phyloP scores from a whole-genome alignment of 2,113 vertebrate genomes.

The Psittacara wagleri region DNA sequence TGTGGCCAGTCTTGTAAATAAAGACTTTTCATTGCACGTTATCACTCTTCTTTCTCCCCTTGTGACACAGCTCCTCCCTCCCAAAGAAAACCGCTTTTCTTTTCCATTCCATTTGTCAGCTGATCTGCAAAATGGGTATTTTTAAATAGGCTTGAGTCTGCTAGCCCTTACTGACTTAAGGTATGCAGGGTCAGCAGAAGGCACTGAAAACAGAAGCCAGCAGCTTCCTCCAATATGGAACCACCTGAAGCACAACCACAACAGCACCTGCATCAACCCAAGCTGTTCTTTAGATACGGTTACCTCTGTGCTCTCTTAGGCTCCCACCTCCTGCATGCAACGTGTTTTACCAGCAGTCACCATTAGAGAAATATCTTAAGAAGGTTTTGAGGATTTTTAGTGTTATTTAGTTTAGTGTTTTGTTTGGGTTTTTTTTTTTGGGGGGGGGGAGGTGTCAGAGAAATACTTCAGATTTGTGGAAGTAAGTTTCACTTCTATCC shows the following conservation, averaged over 20 bases:
- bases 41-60: not conserved
- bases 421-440: not conserved
- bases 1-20: too few relatives aligned
- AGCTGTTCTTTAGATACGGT: rapidly evolving
- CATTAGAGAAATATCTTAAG: not conserved
- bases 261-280: not conserved
- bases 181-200: not conserved
- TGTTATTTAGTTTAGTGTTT: not conserved
- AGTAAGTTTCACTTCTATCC: slow-evolving; percentile 38
- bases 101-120: not conserved
- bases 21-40: not conserved
- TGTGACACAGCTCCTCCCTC: rapidly evolving
- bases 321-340: not conserved
- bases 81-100: not conserved
- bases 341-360: not conserved
- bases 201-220: not conserved
- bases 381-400: not conserved
- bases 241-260: not conserved
- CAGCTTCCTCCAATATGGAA: not conserved
- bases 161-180: not conserved
- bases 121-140: not conserved
- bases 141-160: not conserved
- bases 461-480: not conserved
- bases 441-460: not conserved
- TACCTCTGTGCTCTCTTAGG: too few relatives aligned